These are phyloP conservation scores for Littorina saxatilis DNA, from an alignment of 1,140 invertebrate genomes.

Conservation along the genomic window DNA sequence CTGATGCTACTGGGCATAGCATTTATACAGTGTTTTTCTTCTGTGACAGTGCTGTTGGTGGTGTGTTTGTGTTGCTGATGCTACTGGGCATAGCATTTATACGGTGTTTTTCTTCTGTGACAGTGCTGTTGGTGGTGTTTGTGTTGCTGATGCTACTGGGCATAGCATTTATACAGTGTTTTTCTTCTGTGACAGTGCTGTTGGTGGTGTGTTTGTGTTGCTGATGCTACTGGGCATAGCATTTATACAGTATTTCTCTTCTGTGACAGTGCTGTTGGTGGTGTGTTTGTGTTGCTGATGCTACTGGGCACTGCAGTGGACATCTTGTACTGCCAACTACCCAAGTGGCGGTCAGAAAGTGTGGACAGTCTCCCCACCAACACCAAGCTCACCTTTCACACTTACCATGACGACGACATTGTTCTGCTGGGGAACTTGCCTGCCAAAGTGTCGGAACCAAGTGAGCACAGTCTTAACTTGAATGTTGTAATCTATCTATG, in stretches of 20 bases:
- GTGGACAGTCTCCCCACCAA: neutral
- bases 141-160: too few relatives aligned
- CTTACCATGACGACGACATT: neutral
- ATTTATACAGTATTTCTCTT: too few relatives aligned
- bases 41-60: constrained; percentile 26
- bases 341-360: neutral
- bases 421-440: neutral
- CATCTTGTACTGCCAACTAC: constrained; percentile 34
- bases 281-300: constrained; percentile 37
- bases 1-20: constrained; percentile 46
- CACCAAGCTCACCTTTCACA: neutral
- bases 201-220: too few relatives aligned
- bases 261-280: constrained; percentile 26
- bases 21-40: too few relatives aligned
- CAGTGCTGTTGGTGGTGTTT: too few relatives aligned
- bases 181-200: too few relatives aligned
- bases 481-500: too few relatives aligned
- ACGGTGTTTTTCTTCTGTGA: too few relatives aligned
- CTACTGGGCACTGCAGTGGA: constrained; percentile 47
- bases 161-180: too few relatives aligned
- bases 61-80: constrained; percentile 14
- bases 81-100: too few relatives aligned
- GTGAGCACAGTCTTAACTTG: too few relatives aligned
- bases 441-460: neutral
- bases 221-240: constrained; percentile 46